Evolutionary conservation across 1,140 invertebrate species (phyloP), one percentile per base, ranked within the genome.

Genomic region (Ylistrum balloti): DNA sequence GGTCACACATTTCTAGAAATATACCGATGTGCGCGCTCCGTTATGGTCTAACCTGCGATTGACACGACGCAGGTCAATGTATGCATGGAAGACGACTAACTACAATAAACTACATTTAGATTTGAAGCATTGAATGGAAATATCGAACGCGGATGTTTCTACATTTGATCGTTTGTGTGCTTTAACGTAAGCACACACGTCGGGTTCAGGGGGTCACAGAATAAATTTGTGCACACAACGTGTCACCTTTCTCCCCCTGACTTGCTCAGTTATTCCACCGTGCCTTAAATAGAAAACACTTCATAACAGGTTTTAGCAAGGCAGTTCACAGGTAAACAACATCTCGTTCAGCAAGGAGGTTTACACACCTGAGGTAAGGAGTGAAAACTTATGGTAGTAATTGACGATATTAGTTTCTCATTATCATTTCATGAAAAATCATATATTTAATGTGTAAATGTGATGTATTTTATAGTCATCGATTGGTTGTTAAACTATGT

Each of bases 191-290:
- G 22, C 56, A 74, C 56, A 74, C 56, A 74, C 22, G 22, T 11
- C 56, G 56, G 56, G 56, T 9, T 74, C 56, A 74, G 17, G n/a
- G n/a, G 56, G 15, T 74, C 56, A 74, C 56, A 74, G 5, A 74
- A 74, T n/a, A n/a, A 74, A 74, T 3, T 74, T 74, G 56, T 74
- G 56, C 56, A 74, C 56, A 74, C 56, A 74, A 74, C n/a, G 56
- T 74, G 56, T 74, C 56, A 74, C 56, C 56, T 74, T 22, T 74
- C 22, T 28, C 17, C 56, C 45, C 56, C n/a, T 74, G 11, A 9
- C 41, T 45, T 45, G 20, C 41, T 17, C 56, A 74, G 5, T 28
- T 74, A 74, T 28, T 28, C 22, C 28, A 74, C 56, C 56, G 56
- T 28, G 56, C 56, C 56, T 74, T 74, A 74, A 74, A 74, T 74